phyloP scores from a whole-genome alignment of 2,888 invertebrate species.

The Laspeyria flexula region DNA sequence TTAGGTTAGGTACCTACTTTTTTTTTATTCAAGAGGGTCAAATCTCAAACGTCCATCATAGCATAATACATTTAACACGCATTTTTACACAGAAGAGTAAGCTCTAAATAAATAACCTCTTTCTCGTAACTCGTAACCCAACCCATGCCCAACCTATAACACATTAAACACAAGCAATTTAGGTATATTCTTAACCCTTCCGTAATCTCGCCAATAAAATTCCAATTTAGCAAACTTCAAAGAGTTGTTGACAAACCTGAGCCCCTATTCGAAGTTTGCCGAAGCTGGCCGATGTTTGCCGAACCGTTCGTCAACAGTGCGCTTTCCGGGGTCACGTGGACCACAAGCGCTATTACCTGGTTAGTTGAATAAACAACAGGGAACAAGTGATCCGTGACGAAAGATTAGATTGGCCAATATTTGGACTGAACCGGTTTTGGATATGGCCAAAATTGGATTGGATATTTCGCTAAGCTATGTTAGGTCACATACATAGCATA shows the following conservation, averaged over 20 bases:
- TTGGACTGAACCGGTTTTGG: not conserved
- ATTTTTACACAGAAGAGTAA: no score
- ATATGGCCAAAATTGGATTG: no score
- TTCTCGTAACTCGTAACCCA: no score
- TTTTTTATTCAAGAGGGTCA: no score
- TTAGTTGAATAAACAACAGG: constrained; percentile 31
- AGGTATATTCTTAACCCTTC: not conserved
- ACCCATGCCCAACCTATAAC: no score
- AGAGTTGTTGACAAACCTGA: constrained; percentile 18
- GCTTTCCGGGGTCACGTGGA: constrained; percentile 12
- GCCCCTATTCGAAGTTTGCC: constrained; percentile 15
- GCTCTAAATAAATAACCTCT: not conserved
- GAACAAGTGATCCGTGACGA: constrained; percentile 34
- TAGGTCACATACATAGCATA: no score
- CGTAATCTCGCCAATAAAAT: constrained; percentile 19
- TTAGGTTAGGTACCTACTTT: no score
- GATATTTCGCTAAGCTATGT: no score
- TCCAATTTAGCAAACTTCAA: constrained; percentile 24
- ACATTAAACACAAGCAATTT: not conserved
- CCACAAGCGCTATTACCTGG: constrained; percentile 39
- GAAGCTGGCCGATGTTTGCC: constrained; percentile 15
- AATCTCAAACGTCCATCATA: no score
- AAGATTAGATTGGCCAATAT: constrained; percentile 19
- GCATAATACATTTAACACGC: no score
- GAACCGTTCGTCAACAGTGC: constrained; percentile 18